Conservation (phyloP, 2,888 invertebrate species). For the Xiphydria camelus region DNA sequence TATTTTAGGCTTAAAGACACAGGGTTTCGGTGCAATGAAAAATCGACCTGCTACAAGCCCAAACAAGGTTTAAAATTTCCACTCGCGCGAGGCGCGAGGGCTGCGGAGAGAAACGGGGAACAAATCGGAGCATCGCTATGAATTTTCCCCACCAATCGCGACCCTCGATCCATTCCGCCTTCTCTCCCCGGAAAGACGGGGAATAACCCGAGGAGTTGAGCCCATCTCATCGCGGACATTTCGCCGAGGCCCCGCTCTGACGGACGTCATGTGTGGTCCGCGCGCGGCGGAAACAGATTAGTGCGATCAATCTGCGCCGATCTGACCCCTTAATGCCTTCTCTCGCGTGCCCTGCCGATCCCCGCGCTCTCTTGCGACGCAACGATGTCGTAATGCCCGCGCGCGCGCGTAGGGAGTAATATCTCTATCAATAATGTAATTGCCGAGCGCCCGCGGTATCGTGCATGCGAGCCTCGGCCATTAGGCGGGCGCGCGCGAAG, state of each 20-base stretch:
- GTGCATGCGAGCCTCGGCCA: slow-evolving; percentile 37
- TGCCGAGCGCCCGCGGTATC: slow-evolving; percentile 43
- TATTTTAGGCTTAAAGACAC: too few relatives aligned
- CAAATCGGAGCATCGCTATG: too few relatives aligned
- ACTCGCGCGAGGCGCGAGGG: too few relatives aligned
- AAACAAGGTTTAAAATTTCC: too few relatives aligned
- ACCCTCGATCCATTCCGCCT: too few relatives aligned
- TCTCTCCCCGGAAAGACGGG: too few relatives aligned
- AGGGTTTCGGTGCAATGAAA: too few relatives aligned
- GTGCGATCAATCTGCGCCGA: slow-evolving; percentile 40
- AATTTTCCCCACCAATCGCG: too few relatives aligned
- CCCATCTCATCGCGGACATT: not conserved
- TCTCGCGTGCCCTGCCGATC: slow-evolving; percentile 12
- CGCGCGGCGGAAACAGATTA: slow-evolving; percentile 44
- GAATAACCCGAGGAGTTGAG: not conserved
- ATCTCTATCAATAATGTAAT: slow-evolving; percentile 55
- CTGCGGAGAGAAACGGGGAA: too few relatives aligned
- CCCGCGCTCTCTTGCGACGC: slow-evolving; percentile 32
- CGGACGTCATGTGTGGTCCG: slow-evolving; percentile 36
- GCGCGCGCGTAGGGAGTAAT: slow-evolving; percentile 42
- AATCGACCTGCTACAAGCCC: too few relatives aligned
- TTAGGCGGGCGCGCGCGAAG: slow-evolving; percentile 30
- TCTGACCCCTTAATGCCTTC: slow-evolving; percentile 21
- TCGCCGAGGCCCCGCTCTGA: not conserved
- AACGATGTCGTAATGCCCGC: slow-evolving; percentile 44